phyloP scores from a whole-genome alignment of 2,113 vertebrate species.

The Silurus glanis region DNA sequence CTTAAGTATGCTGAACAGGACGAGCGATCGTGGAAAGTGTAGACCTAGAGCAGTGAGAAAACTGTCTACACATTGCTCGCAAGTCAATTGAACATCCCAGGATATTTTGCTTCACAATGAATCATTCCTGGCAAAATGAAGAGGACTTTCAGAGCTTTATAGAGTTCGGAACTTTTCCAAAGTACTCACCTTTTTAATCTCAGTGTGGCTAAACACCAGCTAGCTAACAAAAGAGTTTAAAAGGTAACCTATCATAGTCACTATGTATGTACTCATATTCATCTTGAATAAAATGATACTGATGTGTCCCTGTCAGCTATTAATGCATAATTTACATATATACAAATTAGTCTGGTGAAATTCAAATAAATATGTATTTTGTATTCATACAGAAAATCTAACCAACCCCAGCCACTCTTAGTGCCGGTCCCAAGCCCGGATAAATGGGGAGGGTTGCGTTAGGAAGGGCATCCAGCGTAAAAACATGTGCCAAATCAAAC shows the following conservation, averaged over 20 bases:
- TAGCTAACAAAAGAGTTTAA: neutral
- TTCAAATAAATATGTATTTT: constrained; percentile 12
- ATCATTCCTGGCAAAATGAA: neutral
- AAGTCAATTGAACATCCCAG: neutral
- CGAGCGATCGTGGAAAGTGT: neutral
- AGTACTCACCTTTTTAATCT: neutral
- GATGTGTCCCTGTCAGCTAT: neutral
- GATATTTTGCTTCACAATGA: neutral
- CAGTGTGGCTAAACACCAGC: neutral
- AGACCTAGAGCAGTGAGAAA: neutral
- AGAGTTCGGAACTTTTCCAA: neutral
- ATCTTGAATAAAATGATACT: neutral
- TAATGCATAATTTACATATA: neutral
- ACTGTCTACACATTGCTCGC: neutral
- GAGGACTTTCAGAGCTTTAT: neutral
- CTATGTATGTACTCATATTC: neutral
- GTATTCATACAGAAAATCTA: neutral
- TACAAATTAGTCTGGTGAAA: neutral
- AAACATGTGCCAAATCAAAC: no score
- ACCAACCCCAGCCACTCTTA: no score
- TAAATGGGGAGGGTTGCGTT: no score
- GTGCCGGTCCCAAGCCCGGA: no score
- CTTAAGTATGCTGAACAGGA: neutral
- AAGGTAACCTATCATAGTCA: neutral
- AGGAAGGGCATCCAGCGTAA: no score